A percentile compares a stretch with the other conserved stretches of the same genome.
Evolutionary conservation across 2,113 vertebrate genomes (phyloP).

Genomic region (Erinaceus europaeus): DNA sequence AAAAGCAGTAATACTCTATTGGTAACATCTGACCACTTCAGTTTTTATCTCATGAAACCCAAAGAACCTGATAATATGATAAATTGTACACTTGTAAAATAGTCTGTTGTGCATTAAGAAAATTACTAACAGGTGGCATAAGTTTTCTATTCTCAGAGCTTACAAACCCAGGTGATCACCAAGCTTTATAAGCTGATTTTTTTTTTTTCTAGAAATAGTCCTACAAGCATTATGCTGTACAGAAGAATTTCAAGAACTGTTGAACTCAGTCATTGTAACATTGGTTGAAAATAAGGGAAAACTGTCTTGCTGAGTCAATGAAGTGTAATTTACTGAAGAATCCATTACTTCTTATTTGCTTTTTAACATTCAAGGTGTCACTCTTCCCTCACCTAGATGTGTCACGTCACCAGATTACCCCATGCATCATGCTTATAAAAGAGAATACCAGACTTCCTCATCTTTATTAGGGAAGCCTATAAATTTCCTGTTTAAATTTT

Average conservation of each 20-base stretch:
- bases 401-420: neutral
- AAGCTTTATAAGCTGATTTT: neutral
- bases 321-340: slow-evolving; percentile 36
- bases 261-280: slow-evolving; percentile 44
- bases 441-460: neutral
- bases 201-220: slow-evolving; percentile 20
- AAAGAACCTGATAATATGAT: slow-evolving; percentile 56
- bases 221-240: neutral
- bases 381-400: neutral
- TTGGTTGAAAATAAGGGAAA: slow-evolving; percentile 30
- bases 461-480: slow-evolving; percentile 19
- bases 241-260: slow-evolving; percentile 50
- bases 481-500: neutral
- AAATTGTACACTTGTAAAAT: slow-evolving; percentile 60
- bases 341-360: neutral
- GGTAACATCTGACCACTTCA: slow-evolving; percentile 43
- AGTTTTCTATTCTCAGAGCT: slow-evolving; percentile 51
- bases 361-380: slow-evolving; percentile 3
- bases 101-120: slow-evolving; percentile 59
- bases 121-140: slow-evolving; percentile 64
- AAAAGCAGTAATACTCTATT: neutral
- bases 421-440: neutral
- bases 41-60: slow-evolving; percentile 54
- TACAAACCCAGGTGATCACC: slow-evolving; percentile 14
- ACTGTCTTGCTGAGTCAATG: slow-evolving; percentile 1